Conservation (phyloP, 2,113 vertebrate species). For the Athene noctua region DNA sequence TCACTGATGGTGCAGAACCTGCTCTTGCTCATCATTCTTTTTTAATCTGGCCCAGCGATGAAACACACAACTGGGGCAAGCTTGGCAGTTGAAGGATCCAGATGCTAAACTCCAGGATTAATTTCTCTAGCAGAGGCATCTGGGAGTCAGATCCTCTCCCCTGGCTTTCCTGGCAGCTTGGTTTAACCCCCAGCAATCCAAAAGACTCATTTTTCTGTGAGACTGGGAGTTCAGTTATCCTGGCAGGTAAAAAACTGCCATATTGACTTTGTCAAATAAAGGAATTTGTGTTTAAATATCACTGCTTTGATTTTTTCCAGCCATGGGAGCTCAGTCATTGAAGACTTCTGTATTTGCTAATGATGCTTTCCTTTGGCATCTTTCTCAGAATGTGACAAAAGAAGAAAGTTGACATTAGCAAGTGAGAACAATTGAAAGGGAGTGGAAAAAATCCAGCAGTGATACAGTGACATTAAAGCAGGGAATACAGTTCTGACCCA, state of each 20-base stretch:
- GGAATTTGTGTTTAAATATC: constrained; percentile 52
- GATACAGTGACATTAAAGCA: background rate
- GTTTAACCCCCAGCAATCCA: constrained; percentile 62
- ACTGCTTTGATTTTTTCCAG: constrained; percentile 27
- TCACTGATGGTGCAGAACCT: constrained; percentile 53
- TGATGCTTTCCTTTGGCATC: background rate
- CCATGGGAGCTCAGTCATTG: background rate
- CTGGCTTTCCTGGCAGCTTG: constrained; percentile 47
- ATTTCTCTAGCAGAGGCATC: constrained; percentile 70
- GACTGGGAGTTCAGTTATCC: constrained; percentile 28
- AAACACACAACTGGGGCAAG: constrained; percentile 65
- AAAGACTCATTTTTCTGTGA: constrained; percentile 40
- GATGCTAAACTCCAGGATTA: constrained; percentile 80
- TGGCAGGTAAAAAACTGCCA: constrained; percentile 34
- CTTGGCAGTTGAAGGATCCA: constrained; percentile 78
- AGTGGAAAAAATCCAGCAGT: background rate
- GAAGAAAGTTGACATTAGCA: background rate
- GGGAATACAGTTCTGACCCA: background rate
- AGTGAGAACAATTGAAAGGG: background rate
- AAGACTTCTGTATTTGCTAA: background rate
- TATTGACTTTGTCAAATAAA: constrained; percentile 30
- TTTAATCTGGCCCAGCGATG: constrained; percentile 71
- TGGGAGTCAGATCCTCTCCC: constrained; percentile 65
- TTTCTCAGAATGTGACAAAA: background rate
- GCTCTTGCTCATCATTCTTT: constrained; percentile 66